Percentiles rank a stretch among this genome's conserved stretches.
phyloP scores from a whole-genome alignment of 2,113 vertebrate species.

The Struthio camelus region DNA sequence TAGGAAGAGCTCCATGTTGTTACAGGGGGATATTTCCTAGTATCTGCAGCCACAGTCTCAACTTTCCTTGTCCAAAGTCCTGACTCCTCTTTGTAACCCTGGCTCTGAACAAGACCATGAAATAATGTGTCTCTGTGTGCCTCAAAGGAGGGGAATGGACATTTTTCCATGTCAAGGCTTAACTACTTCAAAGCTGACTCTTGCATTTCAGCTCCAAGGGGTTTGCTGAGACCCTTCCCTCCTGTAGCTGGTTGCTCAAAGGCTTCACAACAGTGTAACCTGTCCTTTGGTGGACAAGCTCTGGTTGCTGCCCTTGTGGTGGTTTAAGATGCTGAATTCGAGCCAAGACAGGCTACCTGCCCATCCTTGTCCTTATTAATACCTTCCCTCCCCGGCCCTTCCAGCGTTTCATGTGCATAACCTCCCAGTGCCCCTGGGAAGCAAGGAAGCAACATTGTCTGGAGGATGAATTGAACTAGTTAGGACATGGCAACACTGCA shows the following conservation, averaged over 20 bases:
- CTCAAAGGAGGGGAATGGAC: neutral
- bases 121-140: neutral
- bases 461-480: neutral
- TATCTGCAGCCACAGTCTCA: neutral
- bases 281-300: too few species aligned
- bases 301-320: too few species aligned
- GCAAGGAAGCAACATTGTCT: neutral
- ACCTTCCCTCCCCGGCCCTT: neutral
- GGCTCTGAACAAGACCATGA: accelerated
- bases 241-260: neutral
- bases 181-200: neutral
- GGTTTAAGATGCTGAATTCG: neutral
- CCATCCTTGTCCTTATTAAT: neutral
- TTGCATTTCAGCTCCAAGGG: neutral
- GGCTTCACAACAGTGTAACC: too few species aligned
- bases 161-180: neutral
- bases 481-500: accelerated
- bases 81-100: neutral
- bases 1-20: neutral
- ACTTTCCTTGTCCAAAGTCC: accelerated
- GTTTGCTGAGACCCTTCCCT: neutral
- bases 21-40: neutral
- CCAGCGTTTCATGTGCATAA: neutral
- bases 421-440: neutral
- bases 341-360: neutral